These are phyloP conservation scores for Heliconius ismenius DNA, from an alignment of 2,888 invertebrate genomes.

Conservation along the genomic window DNA sequence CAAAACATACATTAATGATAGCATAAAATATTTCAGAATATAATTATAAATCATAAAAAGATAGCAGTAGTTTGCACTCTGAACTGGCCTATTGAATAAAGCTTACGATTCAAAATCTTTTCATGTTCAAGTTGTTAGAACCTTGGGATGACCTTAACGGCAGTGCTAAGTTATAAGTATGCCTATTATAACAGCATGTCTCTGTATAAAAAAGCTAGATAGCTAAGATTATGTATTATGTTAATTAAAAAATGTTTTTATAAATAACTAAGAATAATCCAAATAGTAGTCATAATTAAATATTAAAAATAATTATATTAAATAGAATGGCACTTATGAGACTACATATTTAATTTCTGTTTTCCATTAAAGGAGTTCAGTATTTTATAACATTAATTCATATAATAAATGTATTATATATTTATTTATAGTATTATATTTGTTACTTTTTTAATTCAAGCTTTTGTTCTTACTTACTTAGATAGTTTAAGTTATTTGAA, in stretches of 20 bases:
- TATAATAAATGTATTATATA: neutral
- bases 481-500: neutral
- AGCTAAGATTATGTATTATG: neutral
- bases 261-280: neutral
- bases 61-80: neutral
- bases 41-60: neutral
- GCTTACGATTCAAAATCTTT: conserved; percentile 23
- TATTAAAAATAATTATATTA: too few species aligned
- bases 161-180: neutral
- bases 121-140: conserved; percentile 22
- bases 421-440: too few species aligned
- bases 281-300: neutral
- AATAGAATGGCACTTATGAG: neutral
- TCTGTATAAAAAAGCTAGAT: neutral
- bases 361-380: neutral
- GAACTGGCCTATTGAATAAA: conserved; percentile 22
- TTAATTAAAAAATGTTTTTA: neutral
- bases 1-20: too few species aligned
- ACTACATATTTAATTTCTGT: too few species aligned
- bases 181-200: conserved; percentile 1
- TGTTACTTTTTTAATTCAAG: too few species aligned
- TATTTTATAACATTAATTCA: neutral
- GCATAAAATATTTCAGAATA: neutral
- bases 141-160: conserved; percentile 19
- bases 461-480: neutral